Evolutionary conservation across 2,797 vertebrate species (phyloP).

Genomic region (Amniataba percoides): DNA sequence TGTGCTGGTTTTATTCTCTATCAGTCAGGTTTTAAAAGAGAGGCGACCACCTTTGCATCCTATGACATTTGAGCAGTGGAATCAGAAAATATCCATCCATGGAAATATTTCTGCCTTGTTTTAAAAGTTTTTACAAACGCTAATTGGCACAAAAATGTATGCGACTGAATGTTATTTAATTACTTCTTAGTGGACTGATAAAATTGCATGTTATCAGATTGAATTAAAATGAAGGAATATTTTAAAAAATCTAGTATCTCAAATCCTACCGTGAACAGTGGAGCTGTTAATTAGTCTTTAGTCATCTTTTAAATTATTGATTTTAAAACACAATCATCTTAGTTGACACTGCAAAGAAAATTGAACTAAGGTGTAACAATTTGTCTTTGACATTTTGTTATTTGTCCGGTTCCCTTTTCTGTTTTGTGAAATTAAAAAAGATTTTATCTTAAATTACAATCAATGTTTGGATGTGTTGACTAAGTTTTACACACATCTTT

Average conservation of each 20-base stretch:
- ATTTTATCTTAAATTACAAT: slow-evolving; percentile 27
- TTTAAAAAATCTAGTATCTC: neutral
- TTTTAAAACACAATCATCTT: neutral
- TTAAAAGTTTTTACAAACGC: neutral
- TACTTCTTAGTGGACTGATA: neutral
- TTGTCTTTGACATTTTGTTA: neutral
- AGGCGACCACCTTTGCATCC: slow-evolving; percentile 14
- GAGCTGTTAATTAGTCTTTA: neutral
- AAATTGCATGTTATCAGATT: neutral
- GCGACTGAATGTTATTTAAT: slow-evolving; percentile 11
- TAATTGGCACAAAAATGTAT: slow-evolving; percentile 18
- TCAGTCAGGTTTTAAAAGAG: neutral
- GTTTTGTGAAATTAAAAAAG: slow-evolving; percentile 1
- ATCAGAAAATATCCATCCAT: slow-evolving; percentile 7
- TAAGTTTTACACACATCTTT: slow-evolving; percentile 13
- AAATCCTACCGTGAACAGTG: neutral
- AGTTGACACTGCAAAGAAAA: neutral
- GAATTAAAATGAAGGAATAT: slow-evolving; percentile 14
- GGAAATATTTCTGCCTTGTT: slow-evolving; percentile 16
- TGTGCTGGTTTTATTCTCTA: slow-evolving; percentile 4
- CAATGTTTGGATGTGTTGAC: slow-evolving; percentile 12
- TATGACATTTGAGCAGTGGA: slow-evolving; percentile 14
- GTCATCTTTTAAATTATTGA: slow-evolving; percentile 7
- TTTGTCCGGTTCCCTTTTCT: neutral
- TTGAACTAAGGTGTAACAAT: neutral